phyloP scores from a whole-genome alignment of 2,888 invertebrate genomes.

The Plebejus melissa region DNA sequence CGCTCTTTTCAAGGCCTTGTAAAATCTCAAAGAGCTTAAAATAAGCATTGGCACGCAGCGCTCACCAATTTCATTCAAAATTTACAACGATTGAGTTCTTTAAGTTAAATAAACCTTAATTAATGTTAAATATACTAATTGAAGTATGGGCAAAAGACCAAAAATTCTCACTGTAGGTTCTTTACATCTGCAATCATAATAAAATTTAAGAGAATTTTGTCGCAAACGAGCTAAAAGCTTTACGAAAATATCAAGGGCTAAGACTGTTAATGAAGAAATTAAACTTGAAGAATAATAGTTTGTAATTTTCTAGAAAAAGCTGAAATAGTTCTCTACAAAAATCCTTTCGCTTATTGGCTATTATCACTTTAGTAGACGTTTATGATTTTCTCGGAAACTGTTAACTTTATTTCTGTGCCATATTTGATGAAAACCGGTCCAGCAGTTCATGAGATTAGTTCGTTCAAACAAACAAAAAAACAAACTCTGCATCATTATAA shows the following conservation, averaged over 20 bases:
- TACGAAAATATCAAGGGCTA: neutral
- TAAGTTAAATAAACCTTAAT: slow-evolving; percentile 12
- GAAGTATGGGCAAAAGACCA: slow-evolving; percentile 24
- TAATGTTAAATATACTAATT: slow-evolving; percentile 22
- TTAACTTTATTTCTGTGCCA: no score
- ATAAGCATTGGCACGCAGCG: neutral
- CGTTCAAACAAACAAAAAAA: no score
- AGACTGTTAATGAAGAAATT: neutral
- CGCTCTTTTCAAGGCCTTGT: neutral
- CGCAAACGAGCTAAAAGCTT: neutral
- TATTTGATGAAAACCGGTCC: no score
- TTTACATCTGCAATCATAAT: neutral
- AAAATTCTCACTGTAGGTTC: neutral
- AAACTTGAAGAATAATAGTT: neutral
- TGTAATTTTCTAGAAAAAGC: neutral
- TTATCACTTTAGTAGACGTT: neutral
- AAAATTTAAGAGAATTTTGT: slow-evolving; percentile 1
- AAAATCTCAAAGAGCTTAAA: neutral
- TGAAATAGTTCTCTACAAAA: neutral
- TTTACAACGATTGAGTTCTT: neutral
- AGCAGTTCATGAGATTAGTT: no score
- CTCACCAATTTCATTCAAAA: neutral
- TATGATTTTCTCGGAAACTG: no score
- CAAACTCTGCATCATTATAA: no score
- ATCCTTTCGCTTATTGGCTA: no score